A percentile compares a stretch with the other conserved stretches of the same genome.
phyloP scores from a whole-genome alignment of 2,888 invertebrate species.

The Cylindroiulus punctatus region DNA sequence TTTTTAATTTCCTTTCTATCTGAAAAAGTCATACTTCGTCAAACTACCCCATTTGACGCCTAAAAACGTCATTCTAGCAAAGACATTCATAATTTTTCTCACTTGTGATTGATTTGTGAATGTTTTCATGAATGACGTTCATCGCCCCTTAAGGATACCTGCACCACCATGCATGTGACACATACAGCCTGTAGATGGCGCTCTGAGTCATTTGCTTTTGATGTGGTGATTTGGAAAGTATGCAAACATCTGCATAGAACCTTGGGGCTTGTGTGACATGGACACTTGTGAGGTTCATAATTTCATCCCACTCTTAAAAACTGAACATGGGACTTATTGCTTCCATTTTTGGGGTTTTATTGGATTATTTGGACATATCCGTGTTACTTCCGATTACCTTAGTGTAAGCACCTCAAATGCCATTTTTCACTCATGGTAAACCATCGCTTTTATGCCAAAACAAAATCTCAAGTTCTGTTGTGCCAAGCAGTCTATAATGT shows the following conservation, averaged over 20 bases:
- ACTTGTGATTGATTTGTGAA: background rate
- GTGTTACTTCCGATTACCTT: background rate
- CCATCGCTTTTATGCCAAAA: slow-evolving; percentile 18
- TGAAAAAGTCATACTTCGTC: background rate
- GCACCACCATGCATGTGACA: background rate
- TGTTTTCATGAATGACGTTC: background rate
- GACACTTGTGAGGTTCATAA: background rate
- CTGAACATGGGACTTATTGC: background rate
- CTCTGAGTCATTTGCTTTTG: background rate
- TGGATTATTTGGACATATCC: background rate
- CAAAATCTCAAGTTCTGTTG: background rate
- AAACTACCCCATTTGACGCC: background rate
- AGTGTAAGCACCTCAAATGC: background rate
- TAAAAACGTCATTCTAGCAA: background rate
- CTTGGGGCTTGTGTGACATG: background rate
- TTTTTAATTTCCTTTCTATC: background rate
- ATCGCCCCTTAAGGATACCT: background rate
- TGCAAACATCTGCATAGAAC: background rate
- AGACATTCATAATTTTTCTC: background rate
- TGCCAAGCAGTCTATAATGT: background rate
- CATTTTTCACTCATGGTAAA: slow-evolving; percentile 31
- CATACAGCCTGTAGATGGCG: background rate
- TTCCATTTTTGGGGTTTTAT: background rate
- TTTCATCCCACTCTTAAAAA: background rate
- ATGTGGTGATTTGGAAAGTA: background rate